Conservation (phyloP, 2,888 invertebrate species). For the Acanthopleura granulata region DNA sequence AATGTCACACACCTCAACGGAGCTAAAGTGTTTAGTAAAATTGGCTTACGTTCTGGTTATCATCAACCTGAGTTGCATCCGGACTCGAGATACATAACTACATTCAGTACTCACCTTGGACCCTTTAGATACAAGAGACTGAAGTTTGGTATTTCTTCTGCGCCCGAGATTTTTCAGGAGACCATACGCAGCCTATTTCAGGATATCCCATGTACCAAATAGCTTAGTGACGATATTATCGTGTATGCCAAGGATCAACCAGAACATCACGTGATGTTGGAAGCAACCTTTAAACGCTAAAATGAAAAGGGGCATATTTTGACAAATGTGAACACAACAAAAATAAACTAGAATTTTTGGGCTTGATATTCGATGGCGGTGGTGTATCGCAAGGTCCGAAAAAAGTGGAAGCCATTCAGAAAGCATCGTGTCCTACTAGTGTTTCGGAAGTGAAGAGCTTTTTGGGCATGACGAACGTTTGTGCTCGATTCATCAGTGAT, state of each 20-base stretch:
- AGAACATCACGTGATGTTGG: constrained; percentile 33
- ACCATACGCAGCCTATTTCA: constrained; percentile 28
- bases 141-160: constrained; percentile 37
- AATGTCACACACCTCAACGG: constrained; percentile 40
- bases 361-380: no score
- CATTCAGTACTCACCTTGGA: constrained; percentile 37
- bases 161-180: constrained; percentile 37
- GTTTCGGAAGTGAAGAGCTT: constrained; percentile 39
- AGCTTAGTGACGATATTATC: constrained; percentile 42
- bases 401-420: constrained; percentile 38
- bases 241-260: constrained; percentile 32
- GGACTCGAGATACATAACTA: constrained; percentile 37
- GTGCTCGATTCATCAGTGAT: constrained; percentile 39
- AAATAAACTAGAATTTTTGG: neutral
- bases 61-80: constrained; percentile 41
- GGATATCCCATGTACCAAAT: constrained; percentile 30
- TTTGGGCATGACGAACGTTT: constrained; percentile 42
- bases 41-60: constrained; percentile 38
- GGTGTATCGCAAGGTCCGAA: no score
- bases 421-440: constrained; percentile 32
- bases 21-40: constrained; percentile 37
- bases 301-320: constrained; percentile 24
- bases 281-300: constrained; percentile 24
- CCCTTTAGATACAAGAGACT: constrained; percentile 37
- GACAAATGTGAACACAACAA: constrained; percentile 11